Base-by-base conservation (phyloP, 2,888 invertebrate genomes). In the Protonemura montana region DNA sequence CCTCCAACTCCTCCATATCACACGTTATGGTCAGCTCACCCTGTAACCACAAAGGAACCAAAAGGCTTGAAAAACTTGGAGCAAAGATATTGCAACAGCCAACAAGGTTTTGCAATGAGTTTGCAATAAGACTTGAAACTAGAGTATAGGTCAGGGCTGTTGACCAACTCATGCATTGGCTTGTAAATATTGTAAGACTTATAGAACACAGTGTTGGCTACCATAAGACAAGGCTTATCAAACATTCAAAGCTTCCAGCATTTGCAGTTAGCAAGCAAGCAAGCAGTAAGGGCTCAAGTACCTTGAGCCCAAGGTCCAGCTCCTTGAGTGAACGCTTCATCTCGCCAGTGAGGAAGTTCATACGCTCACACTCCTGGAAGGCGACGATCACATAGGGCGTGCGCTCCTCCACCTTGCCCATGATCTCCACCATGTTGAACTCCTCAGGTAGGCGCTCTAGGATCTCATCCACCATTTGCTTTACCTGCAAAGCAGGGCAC, bases 301-400 rank as follows among this genome's bases (percentile, higher is more conserved):
- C 96, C 93, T 98, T 98, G 7, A 99, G 92, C 0, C 99, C 99
- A 81, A 98, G 93, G 91, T 99, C 98, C 80, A 99, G 92, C 91
- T 98, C 98, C 89, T 96, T 95, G 0, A 99, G 92, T 0, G 98
- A 97, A 83, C 98, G 92, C 89, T 97, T 97, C 92, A 99, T 96
- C 92, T 98, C 98, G 0, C 95, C 95, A 0, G 97, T 98, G 59
- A 99, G 93, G 89, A 95, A 94, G 91, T 99, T 99, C 98, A 99
- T 98, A 83, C 98, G 93, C 91, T 99, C 98, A 90, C 98, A 98
- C 92, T 99, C 98, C 91, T 98, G 97, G 90, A 97, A 97, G 0
- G 97, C 97, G 0, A 99, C 98, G 86, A 98, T 98, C 0, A 98
- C 98, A 90, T 98, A 99, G 0, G 99, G 99, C 0, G 98, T 98